A percentile compares a stretch with the other conserved stretches of the same genome.
These are phyloP conservation scores for Odocoileus hemionus DNA, from an alignment of 2,113 vertebrate species.

Conservation along the genomic window DNA sequence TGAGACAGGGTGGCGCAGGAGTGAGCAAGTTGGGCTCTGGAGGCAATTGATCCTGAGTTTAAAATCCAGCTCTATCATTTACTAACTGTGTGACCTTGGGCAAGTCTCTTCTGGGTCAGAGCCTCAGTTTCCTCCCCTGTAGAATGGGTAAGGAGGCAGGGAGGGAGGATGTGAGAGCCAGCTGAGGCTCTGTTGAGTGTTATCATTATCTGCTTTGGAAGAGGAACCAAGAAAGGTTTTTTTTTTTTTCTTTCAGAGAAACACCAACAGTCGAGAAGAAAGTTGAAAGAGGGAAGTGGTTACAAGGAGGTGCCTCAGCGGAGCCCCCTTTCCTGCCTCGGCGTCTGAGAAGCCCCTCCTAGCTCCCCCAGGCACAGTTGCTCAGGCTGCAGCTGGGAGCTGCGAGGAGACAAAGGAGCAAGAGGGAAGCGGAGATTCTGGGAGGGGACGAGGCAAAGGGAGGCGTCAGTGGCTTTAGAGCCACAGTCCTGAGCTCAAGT, in stretches of 20 bases:
- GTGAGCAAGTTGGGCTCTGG: not conserved
- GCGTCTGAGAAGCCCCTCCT: not conserved
- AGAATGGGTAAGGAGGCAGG: not conserved
- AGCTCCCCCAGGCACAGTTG: not conserved
- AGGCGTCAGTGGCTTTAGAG: not conserved
- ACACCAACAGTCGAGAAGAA: not conserved
- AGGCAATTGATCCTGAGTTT: not conserved
- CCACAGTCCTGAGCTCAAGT: not conserved
- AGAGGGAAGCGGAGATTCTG: not conserved
- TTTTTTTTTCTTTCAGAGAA: not conserved
- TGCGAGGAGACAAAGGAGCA: not conserved
- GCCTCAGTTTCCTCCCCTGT: not conserved
- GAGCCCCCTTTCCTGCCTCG: not conserved
- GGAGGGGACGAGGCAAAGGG: not conserved
- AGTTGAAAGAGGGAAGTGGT: constrained; percentile 61
- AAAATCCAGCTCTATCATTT: not conserved
- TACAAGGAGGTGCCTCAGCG: not conserved
- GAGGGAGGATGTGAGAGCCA: not conserved
- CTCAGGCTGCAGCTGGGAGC: not conserved
- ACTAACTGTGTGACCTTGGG: not conserved
- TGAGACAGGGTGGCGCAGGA: not conserved
- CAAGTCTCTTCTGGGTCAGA: not conserved
- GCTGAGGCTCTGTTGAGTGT: not conserved
- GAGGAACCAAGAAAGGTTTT: constrained; percentile 25
- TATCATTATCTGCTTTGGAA: not conserved